Conservation (phyloP, 2,888 invertebrate species). For the Eristalis intricaria region DNA sequence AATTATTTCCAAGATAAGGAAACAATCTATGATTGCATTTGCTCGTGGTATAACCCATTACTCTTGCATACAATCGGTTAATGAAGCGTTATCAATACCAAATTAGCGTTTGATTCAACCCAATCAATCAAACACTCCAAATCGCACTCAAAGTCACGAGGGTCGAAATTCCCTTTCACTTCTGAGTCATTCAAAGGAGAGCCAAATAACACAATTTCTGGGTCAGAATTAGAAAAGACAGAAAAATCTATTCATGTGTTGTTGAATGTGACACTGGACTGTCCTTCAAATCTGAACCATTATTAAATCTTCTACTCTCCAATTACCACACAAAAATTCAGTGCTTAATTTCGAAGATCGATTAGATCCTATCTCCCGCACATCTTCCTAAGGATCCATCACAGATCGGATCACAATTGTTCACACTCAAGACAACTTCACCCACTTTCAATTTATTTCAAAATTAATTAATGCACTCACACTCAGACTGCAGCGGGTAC, state of each 20-base stretch:
- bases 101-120: not conserved
- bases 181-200: not conserved
- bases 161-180: not conserved
- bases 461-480: slow-evolving; percentile 26
- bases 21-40: not conserved
- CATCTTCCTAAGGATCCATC: too few relatives aligned
- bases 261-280: too few relatives aligned
- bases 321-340: too few relatives aligned
- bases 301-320: too few relatives aligned
- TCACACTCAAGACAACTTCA: too few relatives aligned
- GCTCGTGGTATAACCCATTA: not conserved
- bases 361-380: too few relatives aligned
- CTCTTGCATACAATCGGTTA: not conserved
- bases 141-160: not conserved
- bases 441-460: not conserved
- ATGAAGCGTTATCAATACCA: not conserved
- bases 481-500: not conserved
- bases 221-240: too few relatives aligned
- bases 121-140: not conserved
- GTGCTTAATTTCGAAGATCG: too few relatives aligned
- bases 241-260: too few relatives aligned
- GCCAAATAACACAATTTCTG: not conserved
- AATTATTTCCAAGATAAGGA: not conserved
- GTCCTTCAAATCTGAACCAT: too few relatives aligned
- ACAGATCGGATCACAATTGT: too few relatives aligned